Evolutionary conservation across 2,113 vertebrate genomes (phyloP), one percentile per base, ranked within the genome.

Genomic region (Lagopus leucura): DNA sequence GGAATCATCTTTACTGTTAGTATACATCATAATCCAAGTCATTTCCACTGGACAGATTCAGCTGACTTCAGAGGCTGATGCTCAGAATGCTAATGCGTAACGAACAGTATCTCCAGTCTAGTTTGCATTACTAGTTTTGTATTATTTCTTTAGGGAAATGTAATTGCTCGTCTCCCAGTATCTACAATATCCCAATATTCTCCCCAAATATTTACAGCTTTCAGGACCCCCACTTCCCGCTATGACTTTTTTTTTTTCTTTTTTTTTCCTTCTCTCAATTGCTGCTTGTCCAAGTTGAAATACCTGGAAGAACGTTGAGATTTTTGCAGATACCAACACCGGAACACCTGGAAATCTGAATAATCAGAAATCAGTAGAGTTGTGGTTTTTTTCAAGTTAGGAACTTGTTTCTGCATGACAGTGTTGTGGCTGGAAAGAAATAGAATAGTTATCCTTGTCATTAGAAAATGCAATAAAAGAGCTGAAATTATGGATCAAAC

Each of bases 1-100:
- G 96, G 95, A 97, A 97, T 97, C 97, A 92, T 96, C 96, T 97
- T 97, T 95, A 97, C 92, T 96, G 95, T 97, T 97, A 93, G 93
- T 96, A 97, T 96, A 97, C 95, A 97, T 97, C 97, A 95, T 97
- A 98, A 97, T 98, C 93, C 80, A 93, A 95, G 89, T 86, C 73
- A 64, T 85, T 95, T 95, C 84, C 88, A 73, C 43, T 69, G 82
- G 67, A 73, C 77, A 78, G 77, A 52, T 93, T 94, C 74, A 76
- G 43, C 84, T 92, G 86, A 79, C 91, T 95, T 83, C 54, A 82
- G 74, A 57, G 30, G 20, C 15, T 88, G 77, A 74, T 74, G 32
- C 79, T 86, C 89, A 91, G 75, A 86, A 82, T 78, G 45, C 57
- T 88, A 81, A 91, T 92, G 65, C 27, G 24, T 66, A 38, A 92